Evolutionary conservation across 2,888 invertebrate species (phyloP), one percentile per base, ranked within the genome.

Genomic region (Caradrina clavipalpis): DNA sequence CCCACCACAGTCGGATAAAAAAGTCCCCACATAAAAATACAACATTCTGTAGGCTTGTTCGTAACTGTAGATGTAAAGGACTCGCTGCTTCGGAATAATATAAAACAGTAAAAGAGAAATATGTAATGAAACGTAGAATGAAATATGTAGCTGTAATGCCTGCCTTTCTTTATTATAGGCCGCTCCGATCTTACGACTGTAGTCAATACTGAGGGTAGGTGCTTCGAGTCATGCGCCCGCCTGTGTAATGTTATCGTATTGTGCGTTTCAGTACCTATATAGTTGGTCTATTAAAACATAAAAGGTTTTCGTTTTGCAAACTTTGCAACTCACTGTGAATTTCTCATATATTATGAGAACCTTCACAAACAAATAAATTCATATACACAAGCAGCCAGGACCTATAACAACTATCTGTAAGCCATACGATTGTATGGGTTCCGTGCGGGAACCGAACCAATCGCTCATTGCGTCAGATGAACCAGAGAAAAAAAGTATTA

Each of bases 61-160:
- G 50, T 63, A 63, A 79, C 65, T 26, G 49, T 45, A 62, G 55
- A 26, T 64, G 55, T 59, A 79, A 64, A 69, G 26, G 57, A 59
- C 50, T 65, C 76, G 54, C 13, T 17, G 5, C 61, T 49, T 57
- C 10, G 49, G 65, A 47, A 65, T 65, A 66, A 67, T 67, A 67
- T 62, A 65, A 69, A 81, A 81, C 78, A 69, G 51, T 76, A 73
- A 80, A 67, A 73, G 17, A 35, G 50, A 66, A 74, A 71, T 64
- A 60, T 64, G 71, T 64, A 64, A 66, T 72, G 71, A 67, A 80
- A 76, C 65, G 64, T 47, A 26, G 26, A 66, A 70, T 70, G 55
- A 80, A 66, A 71, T 81, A 70, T 74, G 57, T 51, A 56, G 22
- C 54, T 10, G 55, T 53, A 39, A 35, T 22, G 31, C 39, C 11